These are phyloP conservation scores for Trachelipus rathkii DNA, from an alignment of 1,140 invertebrate genomes.

Conservation along the genomic window DNA sequence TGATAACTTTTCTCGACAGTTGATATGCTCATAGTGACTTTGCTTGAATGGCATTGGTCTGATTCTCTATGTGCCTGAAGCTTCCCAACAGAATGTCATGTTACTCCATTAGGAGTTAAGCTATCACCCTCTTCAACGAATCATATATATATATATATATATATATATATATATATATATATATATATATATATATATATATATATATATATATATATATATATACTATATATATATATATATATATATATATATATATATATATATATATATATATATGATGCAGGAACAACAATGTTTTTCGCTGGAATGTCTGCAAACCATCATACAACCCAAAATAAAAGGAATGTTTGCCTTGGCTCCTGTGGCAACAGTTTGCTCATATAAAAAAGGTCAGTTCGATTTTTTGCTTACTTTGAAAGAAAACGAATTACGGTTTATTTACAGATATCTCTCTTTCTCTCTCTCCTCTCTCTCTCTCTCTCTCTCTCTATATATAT, in stretches of 20 bases:
- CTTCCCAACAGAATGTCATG: too few species aligned
- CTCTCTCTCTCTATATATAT: background rate
- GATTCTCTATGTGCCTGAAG: too few species aligned
- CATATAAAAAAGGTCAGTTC: background rate
- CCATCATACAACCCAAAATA: background rate
- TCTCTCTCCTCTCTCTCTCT: conserved; percentile 2
- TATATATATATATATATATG: background rate
- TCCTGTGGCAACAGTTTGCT: background rate
- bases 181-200: too few species aligned
- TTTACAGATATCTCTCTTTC: background rate
- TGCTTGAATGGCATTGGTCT: too few species aligned
- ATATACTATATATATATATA: background rate
- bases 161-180: too few species aligned
- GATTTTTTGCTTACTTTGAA: background rate
- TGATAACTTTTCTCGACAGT: too few species aligned
- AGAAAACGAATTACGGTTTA: background rate
- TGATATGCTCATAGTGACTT: too few species aligned
- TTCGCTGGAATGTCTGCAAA: background rate
- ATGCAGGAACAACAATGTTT: background rate
- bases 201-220: too few species aligned
- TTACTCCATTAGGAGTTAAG: too few species aligned
- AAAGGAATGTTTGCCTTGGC: background rate
- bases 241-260: background rate
- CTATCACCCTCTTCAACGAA: too few species aligned
- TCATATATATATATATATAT: too few species aligned